Base-by-base conservation (phyloP, 2,113 vertebrate genomes). In the Psammodynastes pulverulentus region DNA sequence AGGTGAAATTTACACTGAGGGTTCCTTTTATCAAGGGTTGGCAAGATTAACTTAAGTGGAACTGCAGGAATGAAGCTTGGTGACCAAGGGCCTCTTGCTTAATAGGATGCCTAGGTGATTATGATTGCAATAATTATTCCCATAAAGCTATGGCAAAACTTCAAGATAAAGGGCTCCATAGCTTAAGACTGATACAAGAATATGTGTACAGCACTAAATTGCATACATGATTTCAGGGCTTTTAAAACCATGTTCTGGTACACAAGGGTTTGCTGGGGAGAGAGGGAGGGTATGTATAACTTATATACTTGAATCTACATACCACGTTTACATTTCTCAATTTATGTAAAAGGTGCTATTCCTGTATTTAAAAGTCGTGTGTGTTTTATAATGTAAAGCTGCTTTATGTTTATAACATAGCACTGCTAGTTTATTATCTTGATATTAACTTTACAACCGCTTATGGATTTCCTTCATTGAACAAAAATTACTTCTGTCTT, bases 231-330 rank as follows among this genome's bases (percentile, higher is more conserved):
- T 97, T 97, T 97, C 94, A 90, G 96, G 95, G 95, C 96, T 97
- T 96, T 48, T 95, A 93, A 97, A 97, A 95, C 93, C 93, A 87
- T 95, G 53, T 96, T 96, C 96, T 95, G 94, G 95, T 96, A 95
- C 94, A 96, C 84, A 92, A 95, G 93, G 96, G 94, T 96, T 96
- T 95, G 86, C 62, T 53, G 52, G 91, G 92, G 94, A 29, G 95
- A 93, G 39, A 43, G 93, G 39, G 45, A 89, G 62, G 26, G 89
- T 90, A 34, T 96, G 92, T 91, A 17, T 96, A 86, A 97, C 94
- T 97, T 94, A 97, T 97, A 98, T 98, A 98, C 98, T 98, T 98
- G 98, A 98, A 98, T 97, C 95, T 97, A 95, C 96, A 96, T 97
- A 96, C 95, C 96, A 95, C 95, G 98, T 98, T 98, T 98, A 98